Evolutionary conservation across 2,113 vertebrate genomes (phyloP).

Genomic region (Castor canadensis): DNA sequence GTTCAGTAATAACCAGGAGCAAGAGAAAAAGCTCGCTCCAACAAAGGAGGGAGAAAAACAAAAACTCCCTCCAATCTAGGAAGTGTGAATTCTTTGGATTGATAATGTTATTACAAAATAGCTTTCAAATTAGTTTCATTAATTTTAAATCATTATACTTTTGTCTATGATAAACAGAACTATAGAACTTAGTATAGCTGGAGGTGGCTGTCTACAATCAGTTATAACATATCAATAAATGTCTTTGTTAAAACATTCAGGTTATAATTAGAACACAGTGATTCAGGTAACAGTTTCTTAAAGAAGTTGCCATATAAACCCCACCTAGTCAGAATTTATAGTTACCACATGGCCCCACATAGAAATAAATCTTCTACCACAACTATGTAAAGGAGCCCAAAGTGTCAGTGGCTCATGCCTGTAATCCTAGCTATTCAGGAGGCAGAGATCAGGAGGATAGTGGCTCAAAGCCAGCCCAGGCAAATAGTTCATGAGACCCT

Average conservation of each 20-base stretch:
- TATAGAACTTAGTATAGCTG: neutral
- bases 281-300: conserved; percentile 66
- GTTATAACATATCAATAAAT: conserved; percentile 70
- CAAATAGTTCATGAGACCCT: too few relatives aligned
- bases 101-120: neutral
- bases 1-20: too few relatives aligned
- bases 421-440: too few relatives aligned
- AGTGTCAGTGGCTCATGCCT: too few relatives aligned
- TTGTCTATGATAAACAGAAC: neutral
- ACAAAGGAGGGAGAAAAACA: too few relatives aligned
- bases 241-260: conserved; percentile 64
- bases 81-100: neutral
- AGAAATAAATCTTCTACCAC: conserved; percentile 62
- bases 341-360: neutral
- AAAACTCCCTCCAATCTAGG: too few relatives aligned
- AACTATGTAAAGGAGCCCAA: neutral
- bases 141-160: conserved; percentile 1
- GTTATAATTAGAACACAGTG: conserved; percentile 66
- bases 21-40: too few relatives aligned
- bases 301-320: conserved; percentile 72
- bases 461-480: too few relatives aligned
- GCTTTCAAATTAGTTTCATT: conserved; percentile 20
- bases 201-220: conserved; percentile 54
- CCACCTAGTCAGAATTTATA: conserved; percentile 31
- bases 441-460: too few relatives aligned